Evolutionary conservation across 1,140 invertebrate species (phyloP).

Genomic region (Aporrectodea caliginosa): DNA sequence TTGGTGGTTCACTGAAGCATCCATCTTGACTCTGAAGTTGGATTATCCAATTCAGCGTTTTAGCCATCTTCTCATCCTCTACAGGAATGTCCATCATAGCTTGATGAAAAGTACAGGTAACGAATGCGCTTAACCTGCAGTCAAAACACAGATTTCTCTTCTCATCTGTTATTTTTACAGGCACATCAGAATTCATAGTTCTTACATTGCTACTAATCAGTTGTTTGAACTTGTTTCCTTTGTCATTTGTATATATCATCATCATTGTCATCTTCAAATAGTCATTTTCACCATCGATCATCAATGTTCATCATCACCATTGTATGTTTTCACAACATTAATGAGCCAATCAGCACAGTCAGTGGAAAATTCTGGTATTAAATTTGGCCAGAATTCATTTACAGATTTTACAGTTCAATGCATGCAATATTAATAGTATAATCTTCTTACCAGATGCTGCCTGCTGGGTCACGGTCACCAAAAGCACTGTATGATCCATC

Average conservation of each 20-base stretch:
- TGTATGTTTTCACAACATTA: no score
- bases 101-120: slow-evolving; percentile 76
- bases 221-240: not conserved
- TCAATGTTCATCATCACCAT: no score
- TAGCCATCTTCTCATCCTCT: slow-evolving; percentile 62
- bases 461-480: slow-evolving; percentile 70
- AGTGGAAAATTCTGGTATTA: not conserved
- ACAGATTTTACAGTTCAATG: not conserved
- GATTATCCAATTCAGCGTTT: slow-evolving; percentile 75
- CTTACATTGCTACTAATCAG: not conserved
- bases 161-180: not conserved
- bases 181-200: not conserved
- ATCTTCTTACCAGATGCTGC: slow-evolving; percentile 86
- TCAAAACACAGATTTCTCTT: not conserved
- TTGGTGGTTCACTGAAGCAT: slow-evolving; percentile 64
- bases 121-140: slow-evolving; percentile 85
- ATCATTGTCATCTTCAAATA: no score
- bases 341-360: no score
- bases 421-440: no score
- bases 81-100: slow-evolving; percentile 74
- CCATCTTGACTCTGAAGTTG: slow-evolving; percentile 73
- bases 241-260: not conserved
- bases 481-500: slow-evolving; percentile 97
- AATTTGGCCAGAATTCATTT: not conserved
- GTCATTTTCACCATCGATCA: no score